Percentiles rank a stretch among this genome's conserved stretches.
These are phyloP conservation scores for Halocynthia aurantium DNA, from an alignment of 23 tunicate genomes.

Conservation along the genomic window DNA sequence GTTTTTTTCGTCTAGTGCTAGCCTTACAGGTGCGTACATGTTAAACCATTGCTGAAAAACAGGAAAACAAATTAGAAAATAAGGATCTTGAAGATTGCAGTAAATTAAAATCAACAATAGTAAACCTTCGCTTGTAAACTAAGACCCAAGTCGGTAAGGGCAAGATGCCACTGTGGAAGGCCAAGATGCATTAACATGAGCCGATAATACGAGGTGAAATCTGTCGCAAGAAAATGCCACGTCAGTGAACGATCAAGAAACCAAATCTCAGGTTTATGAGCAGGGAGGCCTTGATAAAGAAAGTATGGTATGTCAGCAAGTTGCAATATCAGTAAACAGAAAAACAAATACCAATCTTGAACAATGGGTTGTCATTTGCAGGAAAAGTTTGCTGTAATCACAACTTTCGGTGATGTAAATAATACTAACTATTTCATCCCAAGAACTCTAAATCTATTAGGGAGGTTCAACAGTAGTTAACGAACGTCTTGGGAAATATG, in stretches of 20 bases:
- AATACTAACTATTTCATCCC: no score
- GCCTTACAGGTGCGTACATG: constrained; percentile 76
- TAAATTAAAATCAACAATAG: not conserved
- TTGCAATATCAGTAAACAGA: no score
- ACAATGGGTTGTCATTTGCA: no score
- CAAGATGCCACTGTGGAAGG: constrained; percentile 83
- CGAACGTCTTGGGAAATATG: no score
- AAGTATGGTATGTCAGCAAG: no score
- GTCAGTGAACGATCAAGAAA: constrained; percentile 61
- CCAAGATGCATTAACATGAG: constrained; percentile 90
- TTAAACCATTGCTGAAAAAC: constrained; percentile 73
- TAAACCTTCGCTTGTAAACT: constrained; percentile 64
- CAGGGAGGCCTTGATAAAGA: constrained; percentile 39
- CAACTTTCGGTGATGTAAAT: no score
- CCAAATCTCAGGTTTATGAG: constrained; percentile 69
- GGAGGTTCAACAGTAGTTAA: no score
- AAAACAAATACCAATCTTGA: no score
- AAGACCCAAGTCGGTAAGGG: constrained; percentile 60
- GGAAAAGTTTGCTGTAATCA: no score
- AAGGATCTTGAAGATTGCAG: not conserved
- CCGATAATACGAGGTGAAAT: constrained; percentile 69
- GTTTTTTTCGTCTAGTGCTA: constrained; percentile 39
- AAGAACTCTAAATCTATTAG: no score
- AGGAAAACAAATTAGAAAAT: not conserved
- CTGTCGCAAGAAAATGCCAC: constrained; percentile 57